Evolutionary conservation across 2,113 vertebrate species (phyloP), one percentile per base, ranked within the genome.

Genomic region (Verasper variegatus): DNA sequence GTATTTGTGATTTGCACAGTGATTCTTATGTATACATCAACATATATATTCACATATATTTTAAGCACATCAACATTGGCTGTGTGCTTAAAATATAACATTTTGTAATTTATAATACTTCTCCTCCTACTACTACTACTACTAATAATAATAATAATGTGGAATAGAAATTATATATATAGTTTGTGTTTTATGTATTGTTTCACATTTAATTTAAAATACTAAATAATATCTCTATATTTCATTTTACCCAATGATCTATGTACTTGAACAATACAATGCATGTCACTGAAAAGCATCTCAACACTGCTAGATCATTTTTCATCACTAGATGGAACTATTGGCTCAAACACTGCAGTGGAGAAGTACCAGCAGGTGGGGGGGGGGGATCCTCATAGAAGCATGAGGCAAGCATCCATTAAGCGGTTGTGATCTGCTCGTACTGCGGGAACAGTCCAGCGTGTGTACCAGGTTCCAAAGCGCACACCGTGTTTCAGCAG

Each of bases 271-370:
- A 13, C 42, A 15, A 45, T 45, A 15, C 42, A 51, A 51, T 7
- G 17, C 47, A 18, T 5, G 2, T 51, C 47, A 18, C 14, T 51
- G 17, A 57, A 26, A 57, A 13, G 3, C 23, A 27, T 26, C 23
- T 20, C 10, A 31, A 31, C 18, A 12, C 20, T 45, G 61, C 18
- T 15, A 3, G 9, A 17, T 18, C 1, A 42, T 35, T 5, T 54
- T 66, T 55, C 4, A 72, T 3, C 92, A 52, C 71, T 84, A 91
- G 92, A 87, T 85, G 92, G 81, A 1, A 52, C 0, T n/a, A 42
- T 61, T 67, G 26, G 5, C 42, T 37, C 14, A 49, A 26, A 56
- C 15, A 35, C 14, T 1, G 26, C 2, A 17, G 3, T 4, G 5
- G 12, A 54, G 10, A 49, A 6, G 45, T n/a, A 42, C 14, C 6